phyloP scores from a whole-genome alignment of 2,888 invertebrate species.

The Drosophila lutescens region DNA sequence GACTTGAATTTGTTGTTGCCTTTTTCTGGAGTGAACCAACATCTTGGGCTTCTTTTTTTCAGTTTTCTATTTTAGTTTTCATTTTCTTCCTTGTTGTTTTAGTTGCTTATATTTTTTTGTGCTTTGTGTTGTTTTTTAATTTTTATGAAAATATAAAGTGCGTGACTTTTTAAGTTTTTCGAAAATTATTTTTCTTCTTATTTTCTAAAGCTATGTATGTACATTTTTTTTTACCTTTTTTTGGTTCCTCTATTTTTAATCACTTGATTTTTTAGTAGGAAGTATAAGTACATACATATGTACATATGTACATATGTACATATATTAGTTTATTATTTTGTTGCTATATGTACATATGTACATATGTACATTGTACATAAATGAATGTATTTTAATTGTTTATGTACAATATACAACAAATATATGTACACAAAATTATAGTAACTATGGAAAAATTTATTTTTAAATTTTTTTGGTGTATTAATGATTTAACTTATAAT shows the following conservation, averaged over 20 bases:
- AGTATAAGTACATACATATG: not conserved
- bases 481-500: not conserved
- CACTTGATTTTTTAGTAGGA: too few species aligned
- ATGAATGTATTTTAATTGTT: too few species aligned
- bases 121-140: not conserved
- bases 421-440: too few species aligned
- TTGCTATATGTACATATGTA: too few species aligned
- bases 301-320: too few species aligned
- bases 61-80: not conserved
- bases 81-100: not conserved
- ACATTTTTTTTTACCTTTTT: not conserved
- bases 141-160: not conserved
- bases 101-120: not conserved
- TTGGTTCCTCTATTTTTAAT: not conserved
- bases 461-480: too few species aligned
- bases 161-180: not conserved
- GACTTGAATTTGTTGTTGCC: not conserved
- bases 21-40: not conserved
- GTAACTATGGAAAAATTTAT: too few species aligned
- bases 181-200: not conserved
- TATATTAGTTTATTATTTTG: too few species aligned
- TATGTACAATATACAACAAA: too few species aligned
- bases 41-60: not conserved
- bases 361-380: too few species aligned
- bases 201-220: not conserved